Conservation (phyloP, 2,797 vertebrate genomes). For the Gobionotothen gibberifrons region DNA sequence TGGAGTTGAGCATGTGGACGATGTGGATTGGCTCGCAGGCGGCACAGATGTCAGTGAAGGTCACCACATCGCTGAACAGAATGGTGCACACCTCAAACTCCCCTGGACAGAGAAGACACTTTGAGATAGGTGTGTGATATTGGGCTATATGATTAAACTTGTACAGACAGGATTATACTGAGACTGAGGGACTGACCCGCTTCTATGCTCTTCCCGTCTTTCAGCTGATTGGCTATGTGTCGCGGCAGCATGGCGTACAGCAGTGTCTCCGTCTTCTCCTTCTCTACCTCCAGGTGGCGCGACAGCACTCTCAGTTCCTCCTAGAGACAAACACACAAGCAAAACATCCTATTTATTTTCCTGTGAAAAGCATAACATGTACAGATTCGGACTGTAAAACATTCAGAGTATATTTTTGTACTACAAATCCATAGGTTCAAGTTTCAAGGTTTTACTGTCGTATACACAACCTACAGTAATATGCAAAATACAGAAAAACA, state of each 20-base stretch:
- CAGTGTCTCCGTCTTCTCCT: slow-evolving; percentile 86
- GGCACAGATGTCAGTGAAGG: slow-evolving; percentile 87
- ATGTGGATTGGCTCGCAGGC: slow-evolving; percentile 85
- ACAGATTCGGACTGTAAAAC: too few relatives aligned
- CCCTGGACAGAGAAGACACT: slow-evolving; percentile 54
- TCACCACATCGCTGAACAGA: slow-evolving; percentile 87
- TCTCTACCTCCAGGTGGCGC: slow-evolving; percentile 80
- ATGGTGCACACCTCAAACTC: slow-evolving; percentile 87
- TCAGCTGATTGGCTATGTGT: slow-evolving; percentile 85
- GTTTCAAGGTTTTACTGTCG: too few relatives aligned
- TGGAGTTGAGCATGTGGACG: slow-evolving; percentile 85
- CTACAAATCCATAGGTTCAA: too few relatives aligned
- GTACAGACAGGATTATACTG: fast-evolving
- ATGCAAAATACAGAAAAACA: too few relatives aligned
- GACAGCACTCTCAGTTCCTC: slow-evolving; percentile 86
- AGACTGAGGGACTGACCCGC: slow-evolving; percentile 68
- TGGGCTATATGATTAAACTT: neutral
- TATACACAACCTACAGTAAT: too few relatives aligned
- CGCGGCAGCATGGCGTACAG: slow-evolving; percentile 85
- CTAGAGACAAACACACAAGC: slow-evolving; percentile 29
- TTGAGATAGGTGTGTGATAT: neutral
- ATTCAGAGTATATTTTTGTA: too few relatives aligned
- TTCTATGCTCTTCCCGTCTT: slow-evolving; percentile 83
- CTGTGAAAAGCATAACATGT: too few relatives aligned
- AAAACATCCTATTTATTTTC: neutral